Conservation (phyloP, 2,113 vertebrate species). For the Osmerus mordax region DNA sequence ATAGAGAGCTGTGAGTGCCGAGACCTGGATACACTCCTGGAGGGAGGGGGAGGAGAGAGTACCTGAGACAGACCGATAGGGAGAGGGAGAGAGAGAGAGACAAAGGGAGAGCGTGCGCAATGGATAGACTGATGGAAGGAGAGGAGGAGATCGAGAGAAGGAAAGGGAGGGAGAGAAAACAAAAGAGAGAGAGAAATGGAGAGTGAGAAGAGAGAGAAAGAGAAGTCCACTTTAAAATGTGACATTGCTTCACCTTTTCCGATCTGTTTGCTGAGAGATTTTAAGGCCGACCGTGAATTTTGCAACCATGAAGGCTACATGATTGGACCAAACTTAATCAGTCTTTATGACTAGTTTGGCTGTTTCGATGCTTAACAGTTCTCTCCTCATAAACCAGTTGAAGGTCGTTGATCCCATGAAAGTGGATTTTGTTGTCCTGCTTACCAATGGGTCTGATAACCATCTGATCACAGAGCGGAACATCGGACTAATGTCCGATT, state of each 20-base stretch:
- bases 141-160: too few species aligned
- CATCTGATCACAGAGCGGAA: not conserved
- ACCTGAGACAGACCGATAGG: not conserved
- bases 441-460: slow-evolving; percentile 15
- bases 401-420: slow-evolving; percentile 18
- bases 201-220: too few species aligned
- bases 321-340: slow-evolving; percentile 27
- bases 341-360: slow-evolving; percentile 30
- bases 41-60: not conserved
- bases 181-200: too few species aligned
- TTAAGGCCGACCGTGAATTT: not conserved
- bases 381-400: slow-evolving; percentile 33
- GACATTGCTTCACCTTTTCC: not conserved
- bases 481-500: slow-evolving; percentile 24
- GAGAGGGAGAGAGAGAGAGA: too few species aligned
- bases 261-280: not conserved
- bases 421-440: slow-evolving; percentile 20
- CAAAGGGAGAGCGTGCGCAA: too few species aligned
- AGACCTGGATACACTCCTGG: not conserved
- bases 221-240: not conserved
- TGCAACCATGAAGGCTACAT: not conserved
- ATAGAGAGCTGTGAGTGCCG: slow-evolving; percentile 96
- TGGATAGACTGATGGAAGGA: too few species aligned
- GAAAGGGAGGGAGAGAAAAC: too few species aligned
- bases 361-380: not conserved